These are phyloP conservation scores for Drusus annulatus DNA, from an alignment of 1,140 invertebrate genomes.

Conservation along the genomic window DNA sequence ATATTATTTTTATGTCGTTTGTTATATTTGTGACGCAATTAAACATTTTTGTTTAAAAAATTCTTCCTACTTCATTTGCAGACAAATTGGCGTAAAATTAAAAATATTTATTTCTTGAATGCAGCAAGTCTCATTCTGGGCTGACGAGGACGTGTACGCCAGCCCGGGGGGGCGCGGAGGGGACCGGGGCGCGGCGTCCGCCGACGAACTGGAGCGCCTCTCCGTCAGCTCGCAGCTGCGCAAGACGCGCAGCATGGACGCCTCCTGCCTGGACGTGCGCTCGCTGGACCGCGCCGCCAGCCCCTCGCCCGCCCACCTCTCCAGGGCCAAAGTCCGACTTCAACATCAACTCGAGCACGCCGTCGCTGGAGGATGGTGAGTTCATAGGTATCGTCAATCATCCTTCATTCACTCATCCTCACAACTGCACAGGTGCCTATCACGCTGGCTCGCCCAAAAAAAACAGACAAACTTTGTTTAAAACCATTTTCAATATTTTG, in stretches of 20 bases:
- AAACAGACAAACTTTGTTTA: too few relatives aligned
- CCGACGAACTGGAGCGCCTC: conserved; percentile 76
- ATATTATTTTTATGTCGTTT: too few relatives aligned
- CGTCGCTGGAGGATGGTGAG: conserved; percentile 59
- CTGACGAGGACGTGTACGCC: conserved; percentile 82
- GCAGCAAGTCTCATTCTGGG: conserved; percentile 85
- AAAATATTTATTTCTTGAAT: conserved; percentile 49
- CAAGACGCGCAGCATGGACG: conserved; percentile 91
- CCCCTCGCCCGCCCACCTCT: conserved; percentile 71
- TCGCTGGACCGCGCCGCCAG: conserved; percentile 76
- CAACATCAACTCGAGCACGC: conserved; percentile 78
- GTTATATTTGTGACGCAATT: too few relatives aligned
- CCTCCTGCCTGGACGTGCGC: conserved; percentile 86
- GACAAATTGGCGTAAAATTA: too few relatives aligned
- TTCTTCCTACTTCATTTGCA: too few relatives aligned
- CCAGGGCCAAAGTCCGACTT: conserved; percentile 89
- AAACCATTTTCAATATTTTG: too few relatives aligned
- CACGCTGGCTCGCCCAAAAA: too few relatives aligned
- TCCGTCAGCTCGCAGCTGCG: conserved; percentile 81
- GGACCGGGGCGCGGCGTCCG: conserved; percentile 70
- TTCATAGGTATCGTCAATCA: neutral
- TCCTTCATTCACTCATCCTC: conserved; percentile 58
- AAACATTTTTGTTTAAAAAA: too few relatives aligned
- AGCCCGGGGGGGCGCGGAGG: conserved; percentile 73
- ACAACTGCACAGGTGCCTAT: too few relatives aligned